Evolutionary conservation across 2,888 invertebrate species (phyloP), one percentile per base, ranked within the genome.

Genomic region (Sinelater perroti): DNA sequence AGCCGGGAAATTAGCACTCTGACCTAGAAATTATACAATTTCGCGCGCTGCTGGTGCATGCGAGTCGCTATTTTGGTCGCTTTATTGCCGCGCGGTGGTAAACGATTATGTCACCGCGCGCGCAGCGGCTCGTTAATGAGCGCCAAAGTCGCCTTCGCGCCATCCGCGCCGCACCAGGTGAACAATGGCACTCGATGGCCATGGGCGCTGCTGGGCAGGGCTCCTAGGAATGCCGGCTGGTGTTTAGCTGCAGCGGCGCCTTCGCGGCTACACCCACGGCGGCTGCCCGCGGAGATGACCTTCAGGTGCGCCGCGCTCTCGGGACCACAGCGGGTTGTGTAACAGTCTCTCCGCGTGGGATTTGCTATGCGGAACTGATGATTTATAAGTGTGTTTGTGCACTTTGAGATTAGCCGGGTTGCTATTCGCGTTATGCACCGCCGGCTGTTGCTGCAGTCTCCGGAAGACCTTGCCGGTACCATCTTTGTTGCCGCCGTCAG

Each of bases 311-410:
- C 24, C 31, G 42, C 36, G 21, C 31, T 38, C 44, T 24, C 21
- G 54, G 47, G 38, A 18, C 35, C 36, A 40, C 38, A 55, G 24
- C 51, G 30, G 20, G 28, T 54, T 42, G 36, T 49, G 44, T 49
- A 42, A 54, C 49, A 50, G 30, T 31, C 38, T 47, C 38, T 40
- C 14, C 33, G 54, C 50, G 54, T 51, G 46, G 53, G 60, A 46
- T 55, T 60, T 46, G 46, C 51, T 50, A 60, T 60, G 60, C 60
- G 60, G 60, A 60, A 60, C 59, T 54, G 54, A 49, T 47, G 40
- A 38, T 45, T 58, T 59, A 49, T 44, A 35, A 33, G 49, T 53
- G 40, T 42, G 47, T 47, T 33, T 49, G 28, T 42, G 42, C 21
- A 42, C 30, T 31, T n/a, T 42, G 18, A 20, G 47, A 47, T 47